Base-by-base conservation (phyloP, 2,797 vertebrate species). In the Nannoperca australis region DNA sequence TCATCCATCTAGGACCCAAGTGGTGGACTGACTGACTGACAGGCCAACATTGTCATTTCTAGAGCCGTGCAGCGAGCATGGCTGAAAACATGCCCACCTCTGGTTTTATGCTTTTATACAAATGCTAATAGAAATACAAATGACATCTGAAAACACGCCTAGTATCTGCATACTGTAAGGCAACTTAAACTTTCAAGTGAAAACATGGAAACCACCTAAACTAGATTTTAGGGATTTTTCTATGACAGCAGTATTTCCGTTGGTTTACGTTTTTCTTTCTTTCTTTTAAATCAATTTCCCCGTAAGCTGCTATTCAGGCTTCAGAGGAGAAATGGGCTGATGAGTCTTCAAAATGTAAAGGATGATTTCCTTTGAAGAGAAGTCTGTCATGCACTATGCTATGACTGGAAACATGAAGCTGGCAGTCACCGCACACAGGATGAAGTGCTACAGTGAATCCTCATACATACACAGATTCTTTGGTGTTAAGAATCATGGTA, bases 331-430 rank as follows among this genome's bases (percentile, higher is more conserved):
- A 86, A 81, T 76, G 63, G 66, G 75, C 76, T 73, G 77, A 79
- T 77, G 61, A 78, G 56, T 63, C 65, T 66, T 77, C 14, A 72
- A 61, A 75, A 75, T 49, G 73, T 36, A 63, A 4, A 62, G 66
- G 61, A 65, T 65, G 32, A 76, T 78, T 80, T 84, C 32, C 58
- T 79, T 81, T 79, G 64, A 81, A 83, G 71, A 71, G 36, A 51
- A 32, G 38, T 70, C 62, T 67, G 83, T 75, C 83, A 70, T 56
- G 63, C 45, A 55, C 53, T 3, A 7, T 45, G 42, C 72, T n/a
- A 13, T 74, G 72, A 67, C 24, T 55, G 61, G 65, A 78, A 79
- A 70, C 59, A 62, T 38, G n/a, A 49, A 68, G 59, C 36, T n/a
- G 44, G 59, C 45, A 85, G 70, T 67, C 42, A 36, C 22, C 32